Evolutionary conservation across 2,888 invertebrate species (phyloP), one percentile per base, ranked within the genome.

Genomic region (Ceratothoa steindachneri): DNA sequence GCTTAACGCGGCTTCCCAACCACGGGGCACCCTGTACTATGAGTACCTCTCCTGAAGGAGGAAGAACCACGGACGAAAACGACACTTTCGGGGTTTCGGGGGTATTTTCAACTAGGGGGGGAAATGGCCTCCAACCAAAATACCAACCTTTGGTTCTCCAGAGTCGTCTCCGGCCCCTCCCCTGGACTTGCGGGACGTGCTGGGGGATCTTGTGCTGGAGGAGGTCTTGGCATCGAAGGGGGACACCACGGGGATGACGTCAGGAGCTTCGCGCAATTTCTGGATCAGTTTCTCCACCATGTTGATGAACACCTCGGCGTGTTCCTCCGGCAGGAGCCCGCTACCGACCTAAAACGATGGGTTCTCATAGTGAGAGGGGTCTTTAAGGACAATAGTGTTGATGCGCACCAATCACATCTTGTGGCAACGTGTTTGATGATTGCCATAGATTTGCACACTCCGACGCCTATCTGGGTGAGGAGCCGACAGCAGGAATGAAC

Each of bases 231-330:
- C 31, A 27, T 71, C 71, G 1, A 71, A 72, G 51, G 71, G 79
- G 31, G 80, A 75, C 2, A 83, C 82, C 3, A 89, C 88, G 2
- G 91, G 91, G 81, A 90, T 87, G 81, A 88, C 88, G 68, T 89
- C 89, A 2, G 95, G 94, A 85, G 92, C 90, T 81, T 90, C 88
- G 82, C 90, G 89, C 80, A 96, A 88, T 85, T 94, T 92, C 64
- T 88, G 88, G 74, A 95, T 91, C 80, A 96, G 91, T 83, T 95
- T 93, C 81, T 91, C 90, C 80, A 95, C 89, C 83, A 95, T 89
- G 82, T 93, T 92, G 80, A 91, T 89, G 83, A 97, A 91, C 9
- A 90, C 88, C 28, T 89, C 89, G 80, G 90, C 89, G 84, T 93
- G 93, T 82, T 89, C 89, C 82, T 90, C 90, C 0, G 91, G 90